phyloP scores from a whole-genome alignment of 2,797 vertebrate genomes.

The Glossophaga mutica region DNA sequence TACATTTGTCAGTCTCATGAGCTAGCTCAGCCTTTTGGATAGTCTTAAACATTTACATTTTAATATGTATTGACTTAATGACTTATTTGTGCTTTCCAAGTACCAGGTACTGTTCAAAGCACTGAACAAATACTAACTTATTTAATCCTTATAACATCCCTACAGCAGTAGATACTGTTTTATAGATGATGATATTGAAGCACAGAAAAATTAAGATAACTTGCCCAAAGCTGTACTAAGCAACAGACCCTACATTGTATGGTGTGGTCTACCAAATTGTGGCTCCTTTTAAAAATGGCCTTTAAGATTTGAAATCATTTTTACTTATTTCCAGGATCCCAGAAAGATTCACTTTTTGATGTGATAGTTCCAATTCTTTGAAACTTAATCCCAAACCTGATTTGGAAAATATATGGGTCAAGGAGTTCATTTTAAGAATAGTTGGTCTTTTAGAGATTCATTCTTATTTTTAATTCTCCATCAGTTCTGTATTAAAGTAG shows the following conservation, averaged over 20 bases:
- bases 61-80: not conserved
- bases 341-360: slow-evolving; percentile 15
- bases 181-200: not conserved
- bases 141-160: not conserved
- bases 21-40: not conserved
- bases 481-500: slow-evolving; percentile 1
- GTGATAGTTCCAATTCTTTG: not conserved
- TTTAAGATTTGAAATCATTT: slow-evolving; percentile 27
- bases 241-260: not conserved
- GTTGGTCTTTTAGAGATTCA: not conserved
- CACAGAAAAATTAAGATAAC: not conserved
- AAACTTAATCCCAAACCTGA: not conserved
- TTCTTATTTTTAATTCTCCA: not conserved
- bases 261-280: not conserved
- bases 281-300: not conserved
- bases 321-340: not conserved
- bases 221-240: not conserved
- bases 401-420: not conserved
- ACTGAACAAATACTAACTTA: not conserved
- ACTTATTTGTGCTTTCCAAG: not conserved
- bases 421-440: not conserved
- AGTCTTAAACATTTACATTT: not conserved
- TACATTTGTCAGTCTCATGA: not conserved
- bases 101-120: not conserved
- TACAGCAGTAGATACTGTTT: not conserved